Base-by-base conservation (phyloP, 1,140 invertebrate species). In the Neuroterus valhalla region DNA sequence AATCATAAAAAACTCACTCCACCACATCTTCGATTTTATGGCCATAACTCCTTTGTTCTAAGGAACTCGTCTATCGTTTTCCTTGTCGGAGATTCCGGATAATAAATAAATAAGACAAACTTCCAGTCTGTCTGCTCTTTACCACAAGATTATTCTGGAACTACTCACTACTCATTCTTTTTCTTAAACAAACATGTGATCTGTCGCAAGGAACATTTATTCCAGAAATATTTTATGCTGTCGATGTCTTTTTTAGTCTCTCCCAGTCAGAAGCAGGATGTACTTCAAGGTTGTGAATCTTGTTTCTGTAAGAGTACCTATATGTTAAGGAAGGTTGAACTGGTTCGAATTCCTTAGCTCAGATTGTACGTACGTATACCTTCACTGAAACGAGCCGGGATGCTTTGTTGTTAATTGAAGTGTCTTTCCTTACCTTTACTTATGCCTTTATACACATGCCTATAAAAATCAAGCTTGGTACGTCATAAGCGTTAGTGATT, bases 261-360 rank as follows among this genome's bases (percentile, higher is more conserved):
- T 38, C 10, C 55, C 55, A 62, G 14, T 62, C 55, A 38, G 31
- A 38, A 38, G 31, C 55, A 62, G 55, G 55, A 62, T 62, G 55
- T 62, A 38, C 55, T 62, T 62, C 55, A 62, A 62, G 55, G 55
- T 62, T 62, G 55, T 62, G 55, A 62, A 62, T 62, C 55, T 62
- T 14, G 55, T 62, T 62, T 62, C 55, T n/a, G 55, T n/a, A n/a
- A n/a, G n/a, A n/a, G n/a, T 62, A 62, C 55, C 31, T 62, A 62
- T 26, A 26, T 26, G 55, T 31, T 23, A 31, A 62, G 31, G 21
- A 62, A 62, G 55, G 55, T 62, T 62, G 23, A 62, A 62, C 55
- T 62, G 55, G 55, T 62, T 62, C 55, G 55, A 62, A 62, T 62
- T 62, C 55, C 55, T 38, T 15, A 38, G 23, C 55, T 62, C 19